Evolutionary conservation across 2,113 vertebrate species (phyloP).

Genomic region (Heterotis niloticus): DNA sequence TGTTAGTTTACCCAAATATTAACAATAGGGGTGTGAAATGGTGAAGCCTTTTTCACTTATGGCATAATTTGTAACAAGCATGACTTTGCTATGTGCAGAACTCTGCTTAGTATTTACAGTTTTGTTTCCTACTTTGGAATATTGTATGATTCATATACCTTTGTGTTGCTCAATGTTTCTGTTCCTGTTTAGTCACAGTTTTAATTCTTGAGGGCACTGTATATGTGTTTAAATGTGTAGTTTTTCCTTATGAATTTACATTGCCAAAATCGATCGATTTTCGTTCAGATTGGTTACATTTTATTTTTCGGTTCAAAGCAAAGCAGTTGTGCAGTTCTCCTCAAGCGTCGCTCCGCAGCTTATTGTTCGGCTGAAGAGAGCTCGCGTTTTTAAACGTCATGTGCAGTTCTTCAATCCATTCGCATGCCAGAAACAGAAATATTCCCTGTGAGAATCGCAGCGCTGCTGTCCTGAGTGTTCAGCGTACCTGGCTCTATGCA

Average conservation of each 20-base stretch:
- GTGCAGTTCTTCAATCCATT: constrained; percentile 1
- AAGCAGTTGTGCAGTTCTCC: neutral
- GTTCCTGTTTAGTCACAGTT: neutral
- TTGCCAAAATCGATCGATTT: no score
- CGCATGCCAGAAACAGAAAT: neutral
- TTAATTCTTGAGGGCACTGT: neutral
- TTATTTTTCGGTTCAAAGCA: constrained; percentile 10
- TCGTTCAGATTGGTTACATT: constrained; percentile 12
- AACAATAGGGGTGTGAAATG: no score
- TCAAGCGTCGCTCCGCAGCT: neutral
- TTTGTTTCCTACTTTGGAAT: neutral
- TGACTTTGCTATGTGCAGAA: constrained; percentile 2
- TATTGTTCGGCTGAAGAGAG: no score
- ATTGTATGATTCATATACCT: neutral
- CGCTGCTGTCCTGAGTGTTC: neutral
- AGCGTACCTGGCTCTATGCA: neutral
- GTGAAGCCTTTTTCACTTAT: no score
- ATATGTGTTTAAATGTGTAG: neutral
- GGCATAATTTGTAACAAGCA: neutral
- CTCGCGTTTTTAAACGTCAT: no score
- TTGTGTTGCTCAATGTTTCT: neutral
- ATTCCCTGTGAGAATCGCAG: neutral
- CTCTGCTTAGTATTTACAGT: neutral
- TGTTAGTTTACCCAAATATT: no score
- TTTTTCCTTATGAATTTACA: neutral